Evolutionary conservation across 2,888 invertebrate species (phyloP), one percentile per base, ranked within the genome.

Genomic region (Thera britannica): DNA sequence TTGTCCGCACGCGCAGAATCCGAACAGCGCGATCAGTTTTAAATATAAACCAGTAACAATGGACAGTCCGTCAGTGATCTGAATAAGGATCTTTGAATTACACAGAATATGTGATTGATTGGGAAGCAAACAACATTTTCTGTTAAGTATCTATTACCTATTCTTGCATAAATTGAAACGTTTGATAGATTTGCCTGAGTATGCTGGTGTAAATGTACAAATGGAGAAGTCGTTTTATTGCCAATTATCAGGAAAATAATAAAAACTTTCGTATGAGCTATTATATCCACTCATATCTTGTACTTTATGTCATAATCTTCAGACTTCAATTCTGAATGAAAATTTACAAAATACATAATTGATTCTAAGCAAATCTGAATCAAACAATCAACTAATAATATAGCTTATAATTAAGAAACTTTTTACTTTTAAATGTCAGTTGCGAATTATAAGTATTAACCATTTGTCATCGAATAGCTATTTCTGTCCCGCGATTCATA

Each of bases 11-110:
- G 83, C 84, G 86, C 85, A 81, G 83, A 80, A 87, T 86, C 82
- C 82, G 70, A 74, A 79, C 82, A 80, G 80, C 85, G 88, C 86
- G 83, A 81, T 81, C 81, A 77, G 84, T 82, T 89, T 87, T 90
- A 91, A 88, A 90, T 90, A 87, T 92, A 92, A 80, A 67, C 70
- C 82, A 74, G 85, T 87, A 89, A 92, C 91, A 91, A 91, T 92
- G 87, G 90, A 81, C 82, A 84, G 84, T 85, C 81, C 83, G 86
- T 87, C 87, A 87, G 79, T 72, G 84, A 72, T 84, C 86, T 87
- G 86, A 87, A 84, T 84, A 86, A 86, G 85, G 84, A 87, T 85
- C 74, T 74, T 77, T 73, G 77, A 76, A 72, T 78, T 72, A 77
- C 75, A 77, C 76, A 75, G 49, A 64, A 49, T 49, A 51, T 65